Evolutionary conservation across 1,140 invertebrate species (phyloP), one percentile per base, ranked within the genome.

Genomic region (Zaprionus vittiger): DNA sequence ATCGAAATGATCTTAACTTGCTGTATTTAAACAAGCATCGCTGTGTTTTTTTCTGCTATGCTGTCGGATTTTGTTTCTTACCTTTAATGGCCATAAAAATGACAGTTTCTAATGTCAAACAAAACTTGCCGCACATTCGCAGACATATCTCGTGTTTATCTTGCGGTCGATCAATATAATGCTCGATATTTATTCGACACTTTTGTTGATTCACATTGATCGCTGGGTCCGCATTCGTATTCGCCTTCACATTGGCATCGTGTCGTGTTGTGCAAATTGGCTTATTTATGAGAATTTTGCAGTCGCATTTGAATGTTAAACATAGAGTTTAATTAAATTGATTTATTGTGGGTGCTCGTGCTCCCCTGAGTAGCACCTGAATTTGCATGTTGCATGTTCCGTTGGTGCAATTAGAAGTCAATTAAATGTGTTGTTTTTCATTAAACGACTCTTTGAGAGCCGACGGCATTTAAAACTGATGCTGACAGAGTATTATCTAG

Each of bases 71-170:
- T 22, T 26, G 49, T 26, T 28, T 55, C 20, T 28, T 15, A 26
- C 24, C 54, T 24, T 31, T 63, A 31, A 52, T 26, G 28, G 12
- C 31, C 24, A 83, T 76, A 76, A 79, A 83, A 83, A 54, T 81
- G 84, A 84, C 81, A 90, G 75, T 84, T 84, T 81, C 74, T 79
- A 81, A 89, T 87, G 84, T 84, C 85, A 81, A 87, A 80, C 83
- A 87, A 74, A 84, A 80, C 69, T 59, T 63, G 81, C 74, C 70
- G 73, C 81, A 64, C 79, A 54, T 38, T 55, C 17, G 31, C 24
- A n/a, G 44, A 28, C 34, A 54, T 70, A 28, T 70, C 17, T 62
- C 31, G 31, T 52, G 31, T 71, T 62, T 71, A 61, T 71, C 57
- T 54, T 14, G 12, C 26, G 14, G 47, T 17, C 55, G 72, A 83